Percentiles rank a stretch among this genome's conserved stretches.
These are phyloP conservation scores for Morpho achilles DNA, from an alignment of 2,888 invertebrate genomes.

Conservation along the genomic window DNA sequence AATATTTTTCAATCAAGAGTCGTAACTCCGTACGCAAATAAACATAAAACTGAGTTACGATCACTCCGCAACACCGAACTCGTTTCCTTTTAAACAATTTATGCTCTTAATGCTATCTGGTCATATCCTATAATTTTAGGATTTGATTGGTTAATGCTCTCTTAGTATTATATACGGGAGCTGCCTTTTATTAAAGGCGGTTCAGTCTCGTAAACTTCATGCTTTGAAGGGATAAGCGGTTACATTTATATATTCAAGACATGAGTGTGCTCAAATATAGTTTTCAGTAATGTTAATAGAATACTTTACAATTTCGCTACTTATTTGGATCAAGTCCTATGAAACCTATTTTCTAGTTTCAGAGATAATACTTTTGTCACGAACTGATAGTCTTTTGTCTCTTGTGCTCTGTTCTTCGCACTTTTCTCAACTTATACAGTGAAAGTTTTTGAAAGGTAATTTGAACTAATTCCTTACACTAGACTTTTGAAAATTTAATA, in stretches of 20 bases:
- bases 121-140: slow-evolving; percentile 30
- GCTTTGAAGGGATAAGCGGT: slow-evolving; percentile 14
- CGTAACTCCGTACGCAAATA: slow-evolving; percentile 37
- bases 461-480: too few relatives aligned
- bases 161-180: slow-evolving; percentile 21
- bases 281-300: too few relatives aligned
- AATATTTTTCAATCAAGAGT: slow-evolving; percentile 53
- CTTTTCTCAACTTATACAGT: too few relatives aligned
- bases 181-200: slow-evolving; percentile 23
- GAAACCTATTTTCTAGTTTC: too few relatives aligned
- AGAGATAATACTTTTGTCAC: too few relatives aligned
- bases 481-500: too few relatives aligned
- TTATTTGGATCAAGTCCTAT: too few relatives aligned
- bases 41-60: slow-evolving; percentile 35
- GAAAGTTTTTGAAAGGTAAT: too few relatives aligned
- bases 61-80: slow-evolving; percentile 5
- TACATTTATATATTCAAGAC: slow-evolving; percentile 9
- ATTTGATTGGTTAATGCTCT: slow-evolving; percentile 25
- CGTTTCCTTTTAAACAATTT: slow-evolving; percentile 25
- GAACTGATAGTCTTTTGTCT: too few relatives aligned
- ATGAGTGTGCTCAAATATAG: background rate
- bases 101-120: slow-evolving; percentile 28
- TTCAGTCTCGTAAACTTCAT: slow-evolving; percentile 19
- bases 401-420: too few relatives aligned
- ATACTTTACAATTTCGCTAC: too few relatives aligned